Evolutionary conservation across 2,888 invertebrate species (phyloP).

Genomic region (Willowsia nigromaculata): DNA sequence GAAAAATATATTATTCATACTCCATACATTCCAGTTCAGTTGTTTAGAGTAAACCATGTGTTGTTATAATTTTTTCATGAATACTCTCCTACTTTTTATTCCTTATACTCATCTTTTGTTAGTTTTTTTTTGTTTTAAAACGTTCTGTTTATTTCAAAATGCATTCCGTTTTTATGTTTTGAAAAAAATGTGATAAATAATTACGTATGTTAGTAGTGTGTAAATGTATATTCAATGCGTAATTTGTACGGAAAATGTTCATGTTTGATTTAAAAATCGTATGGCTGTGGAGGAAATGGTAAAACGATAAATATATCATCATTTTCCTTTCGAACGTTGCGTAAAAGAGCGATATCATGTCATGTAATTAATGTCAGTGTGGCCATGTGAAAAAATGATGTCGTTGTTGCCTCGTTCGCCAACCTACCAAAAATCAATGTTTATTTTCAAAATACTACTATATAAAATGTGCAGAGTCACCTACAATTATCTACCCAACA

Average conservation of each 20-base stretch:
- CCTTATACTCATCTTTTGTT: neutral
- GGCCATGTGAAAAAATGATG: constrained; percentile 41
- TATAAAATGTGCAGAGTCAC: constrained; percentile 51
- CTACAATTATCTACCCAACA: constrained; percentile 64
- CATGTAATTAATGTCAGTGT: neutral
- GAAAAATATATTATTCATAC: too few relatives aligned
- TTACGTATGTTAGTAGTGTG: too few relatives aligned
- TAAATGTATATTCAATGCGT: neutral
- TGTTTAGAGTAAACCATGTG: neutral
- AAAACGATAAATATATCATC: constrained; percentile 7
- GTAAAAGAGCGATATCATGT: neutral
- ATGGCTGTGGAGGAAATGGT: constrained; percentile 48
- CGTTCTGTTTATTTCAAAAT: neutral
- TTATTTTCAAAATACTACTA: constrained; percentile 17
- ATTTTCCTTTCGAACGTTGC: neutral
- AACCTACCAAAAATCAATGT: neutral
- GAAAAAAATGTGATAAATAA: neutral
- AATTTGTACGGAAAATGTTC: neutral
- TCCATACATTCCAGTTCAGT: neutral
- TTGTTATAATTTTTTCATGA: neutral
- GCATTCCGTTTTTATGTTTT: neutral
- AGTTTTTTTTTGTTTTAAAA: constrained; percentile 1
- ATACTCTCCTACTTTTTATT: neutral
- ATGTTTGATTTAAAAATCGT: neutral
- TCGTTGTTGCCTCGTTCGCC: constrained; percentile 12